Conservation (phyloP, 2,797 vertebrate species). For the Florisuga fusca region DNA sequence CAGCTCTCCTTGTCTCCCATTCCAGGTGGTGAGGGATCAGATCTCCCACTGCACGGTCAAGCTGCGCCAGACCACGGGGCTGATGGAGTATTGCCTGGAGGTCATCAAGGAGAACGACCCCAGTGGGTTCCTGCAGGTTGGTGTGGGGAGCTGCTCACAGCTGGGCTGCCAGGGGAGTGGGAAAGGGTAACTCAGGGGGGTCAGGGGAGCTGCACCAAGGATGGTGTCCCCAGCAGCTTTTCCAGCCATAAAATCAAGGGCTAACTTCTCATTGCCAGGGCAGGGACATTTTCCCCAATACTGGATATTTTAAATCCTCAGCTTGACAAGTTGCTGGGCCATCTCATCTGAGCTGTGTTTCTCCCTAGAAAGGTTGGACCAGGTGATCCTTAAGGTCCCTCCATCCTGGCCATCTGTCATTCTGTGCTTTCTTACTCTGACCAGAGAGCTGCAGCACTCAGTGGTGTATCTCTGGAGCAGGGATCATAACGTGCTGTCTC, state of each 20-base stretch:
- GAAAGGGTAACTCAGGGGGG: fast-evolving
- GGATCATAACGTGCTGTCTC: fast-evolving
- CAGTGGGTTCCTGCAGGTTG: conserved; percentile 97
- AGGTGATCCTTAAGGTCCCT: too few relatives aligned
- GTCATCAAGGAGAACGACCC: conserved; percentile 99
- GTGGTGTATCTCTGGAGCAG: background rate
- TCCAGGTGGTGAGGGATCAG: conserved; percentile 96
- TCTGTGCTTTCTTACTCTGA: background rate
- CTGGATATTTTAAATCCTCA: too few relatives aligned
- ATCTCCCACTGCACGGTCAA: conserved; percentile 98
- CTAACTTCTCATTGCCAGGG: background rate
- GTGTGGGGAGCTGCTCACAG: background rate
- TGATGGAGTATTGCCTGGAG: conserved; percentile 99
- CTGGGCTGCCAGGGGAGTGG: fast-evolving
- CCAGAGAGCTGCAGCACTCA: background rate
- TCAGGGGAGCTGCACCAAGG: background rate
- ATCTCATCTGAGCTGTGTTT: too few relatives aligned
- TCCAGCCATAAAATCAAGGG: background rate
- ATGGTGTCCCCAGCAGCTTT: background rate
- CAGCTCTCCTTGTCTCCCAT: background rate
- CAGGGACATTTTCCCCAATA: background rate
- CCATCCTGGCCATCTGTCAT: too few relatives aligned
- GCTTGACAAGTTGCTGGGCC: too few relatives aligned
- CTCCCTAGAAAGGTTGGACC: too few relatives aligned
- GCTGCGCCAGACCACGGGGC: conserved; percentile 95